Base-by-base conservation (phyloP, 2,797 vertebrate genomes). In the Coracias cyanogaster region DNA sequence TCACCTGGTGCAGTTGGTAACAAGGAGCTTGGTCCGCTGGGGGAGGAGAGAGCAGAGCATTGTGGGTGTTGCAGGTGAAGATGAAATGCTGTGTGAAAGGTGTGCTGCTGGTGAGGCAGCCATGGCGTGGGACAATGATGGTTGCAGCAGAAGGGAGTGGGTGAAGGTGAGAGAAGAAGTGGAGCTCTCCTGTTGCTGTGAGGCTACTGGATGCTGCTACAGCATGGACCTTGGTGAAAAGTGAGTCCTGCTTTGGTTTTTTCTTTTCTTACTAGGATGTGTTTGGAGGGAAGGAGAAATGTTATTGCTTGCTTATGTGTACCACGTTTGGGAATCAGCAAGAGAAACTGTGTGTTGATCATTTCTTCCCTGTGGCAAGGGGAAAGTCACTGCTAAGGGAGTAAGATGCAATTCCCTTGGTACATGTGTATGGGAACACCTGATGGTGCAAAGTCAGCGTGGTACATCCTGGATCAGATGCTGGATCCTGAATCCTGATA, bases 381-480 rank as follows among this genome's bases (percentile, higher is more conserved):
- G 35, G 41, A 46, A 49, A 20, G 26, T 8, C 3, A 0, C 26
- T 57, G 29, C 60, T 25, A 6, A n/a, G 4, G 70, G 72, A n/a
- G 2, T 18, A 35, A 31, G 37, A 4, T n/a, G 52, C 3, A 19
- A 2, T 58, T 67, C 28, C 11, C 4, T 29, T 55, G 52, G 12
- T 9, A 11, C 0, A 0, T 9, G 1, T 28, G 31, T 7, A 0
- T 7, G 21, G 24, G 39, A 58, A 31, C n/a, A 28, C 13, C 35
- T 39, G 14, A 2, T 37, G 15, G 43, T 6, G 22, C 41, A 26
- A 73, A 55, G 9, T 19, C 29, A 31, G 0, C 3, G 0, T 8
- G 37, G 72, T 29, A 1, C 15, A 2, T n/a, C 33, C 51, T 61
- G 54, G 33, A 18, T 62, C 18, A 9, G 37, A 7, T 79, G 43